Evolutionary conservation across 2,888 invertebrate genomes (phyloP).

Genomic region (Carterocephalus palaemon): DNA sequence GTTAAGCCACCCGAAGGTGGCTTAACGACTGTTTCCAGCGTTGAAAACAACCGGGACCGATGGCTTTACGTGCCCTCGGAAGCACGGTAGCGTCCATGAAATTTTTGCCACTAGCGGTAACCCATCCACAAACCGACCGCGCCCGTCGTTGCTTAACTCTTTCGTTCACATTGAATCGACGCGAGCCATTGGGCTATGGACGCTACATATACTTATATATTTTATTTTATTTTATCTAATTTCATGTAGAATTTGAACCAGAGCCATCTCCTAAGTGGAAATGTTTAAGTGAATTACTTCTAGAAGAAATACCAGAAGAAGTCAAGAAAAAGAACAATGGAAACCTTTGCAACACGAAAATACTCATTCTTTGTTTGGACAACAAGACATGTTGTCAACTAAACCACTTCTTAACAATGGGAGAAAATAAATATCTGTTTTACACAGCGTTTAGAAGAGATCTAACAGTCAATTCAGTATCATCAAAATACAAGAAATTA

Average conservation of each 20-base stretch:
- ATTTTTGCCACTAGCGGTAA: too few species aligned
- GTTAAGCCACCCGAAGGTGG: too few species aligned
- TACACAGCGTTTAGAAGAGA: constrained; percentile 80
- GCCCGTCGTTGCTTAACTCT: too few species aligned
- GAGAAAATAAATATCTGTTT: constrained; percentile 81
- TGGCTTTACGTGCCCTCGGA: too few species aligned
- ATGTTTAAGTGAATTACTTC: constrained; percentile 87
- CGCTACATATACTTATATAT: too few species aligned
- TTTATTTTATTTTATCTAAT: constrained; percentile 71
- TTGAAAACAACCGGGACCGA: too few species aligned
- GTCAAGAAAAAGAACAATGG: constrained; percentile 72
- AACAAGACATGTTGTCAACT: constrained; percentile 89
- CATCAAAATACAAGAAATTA: constrained; percentile 68
- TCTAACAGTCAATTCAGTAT: constrained; percentile 76
- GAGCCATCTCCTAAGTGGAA: constrained; percentile 96
- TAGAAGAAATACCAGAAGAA: constrained; percentile 88
- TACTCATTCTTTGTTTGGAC: constrained; percentile 92
- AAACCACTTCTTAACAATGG: constrained; percentile 82
- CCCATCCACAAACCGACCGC: too few species aligned
- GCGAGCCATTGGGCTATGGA: too few species aligned
- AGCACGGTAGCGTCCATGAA: too few species aligned
- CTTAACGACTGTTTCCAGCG: too few species aligned
- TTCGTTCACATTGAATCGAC: too few species aligned
- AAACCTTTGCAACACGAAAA: constrained; percentile 77
- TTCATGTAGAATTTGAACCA: constrained; percentile 86